A percentile compares a stretch with the other conserved stretches of the same genome.
Conservation (phyloP, 2,797 vertebrate genomes). For the Astyanax mexicanus region DNA sequence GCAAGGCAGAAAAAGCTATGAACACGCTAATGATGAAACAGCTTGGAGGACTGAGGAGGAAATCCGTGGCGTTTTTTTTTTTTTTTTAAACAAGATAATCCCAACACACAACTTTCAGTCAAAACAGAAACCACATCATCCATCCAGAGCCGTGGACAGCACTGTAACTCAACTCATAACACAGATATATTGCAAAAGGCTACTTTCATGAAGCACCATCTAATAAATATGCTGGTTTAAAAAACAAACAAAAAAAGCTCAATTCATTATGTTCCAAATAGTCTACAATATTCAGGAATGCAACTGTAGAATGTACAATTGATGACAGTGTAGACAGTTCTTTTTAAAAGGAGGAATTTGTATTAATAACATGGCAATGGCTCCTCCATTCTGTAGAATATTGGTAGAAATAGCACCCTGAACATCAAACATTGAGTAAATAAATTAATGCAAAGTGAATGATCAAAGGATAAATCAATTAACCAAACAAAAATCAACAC, state of each 20-base stretch:
- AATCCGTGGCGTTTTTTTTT: conserved; percentile 54
- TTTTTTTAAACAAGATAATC: conserved; percentile 48
- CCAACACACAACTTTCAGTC: conserved; percentile 60
- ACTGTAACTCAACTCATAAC: conserved; percentile 53
- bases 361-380: conserved; percentile 51
- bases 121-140: conserved; percentile 61
- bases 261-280: conserved; percentile 55
- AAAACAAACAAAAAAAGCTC: conserved; percentile 56
- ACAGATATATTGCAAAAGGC: conserved; percentile 55
- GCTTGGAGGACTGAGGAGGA: conserved; percentile 46
- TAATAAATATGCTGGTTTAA: conserved; percentile 70
- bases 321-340: conserved; percentile 47
- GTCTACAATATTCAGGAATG: conserved; percentile 64
- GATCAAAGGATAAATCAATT: conserved; percentile 16
- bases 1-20: conserved; percentile 62
- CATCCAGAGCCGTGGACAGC: conserved; percentile 22
- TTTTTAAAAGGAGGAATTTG: conserved; percentile 40
- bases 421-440: conserved; percentile 46
- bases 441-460: conserved; percentile 54
- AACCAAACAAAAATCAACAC: no score
- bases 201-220: conserved; percentile 67
- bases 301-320: conserved; percentile 50
- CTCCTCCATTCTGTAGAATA: conserved; percentile 50
- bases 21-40: conserved; percentile 50
- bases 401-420: conserved; percentile 46